Percentiles rank a stretch among this genome's conserved stretches.
phyloP scores from a whole-genome alignment of 2,888 invertebrate species.

The Oscheius sp. region DNA sequence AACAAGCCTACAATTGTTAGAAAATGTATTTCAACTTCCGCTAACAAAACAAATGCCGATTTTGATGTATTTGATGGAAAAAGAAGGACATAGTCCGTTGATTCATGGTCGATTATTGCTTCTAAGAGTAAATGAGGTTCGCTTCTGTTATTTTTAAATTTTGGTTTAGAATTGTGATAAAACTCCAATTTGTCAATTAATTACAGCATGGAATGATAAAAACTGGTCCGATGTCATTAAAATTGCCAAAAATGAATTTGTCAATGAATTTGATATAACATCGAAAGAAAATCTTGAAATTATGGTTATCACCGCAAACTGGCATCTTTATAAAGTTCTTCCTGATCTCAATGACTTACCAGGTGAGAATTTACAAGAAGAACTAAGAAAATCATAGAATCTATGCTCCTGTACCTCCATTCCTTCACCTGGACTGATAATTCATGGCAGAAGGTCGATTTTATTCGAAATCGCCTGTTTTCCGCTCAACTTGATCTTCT shows the following conservation, averaged over 20 bases:
- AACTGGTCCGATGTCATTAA: not conserved
- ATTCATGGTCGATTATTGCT: slow-evolving; percentile 7
- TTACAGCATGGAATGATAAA: not conserved
- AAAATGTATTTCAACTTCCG: slow-evolving; percentile 3
- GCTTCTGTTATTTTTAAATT: not conserved
- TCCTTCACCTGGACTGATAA: slow-evolving; percentile 8
- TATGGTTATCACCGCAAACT: slow-evolving; percentile 4
- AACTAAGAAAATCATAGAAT: not conserved
- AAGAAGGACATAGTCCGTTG: not conserved
- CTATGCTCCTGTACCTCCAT: not conserved
- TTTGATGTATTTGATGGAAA: not conserved
- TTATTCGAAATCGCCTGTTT: not conserved
- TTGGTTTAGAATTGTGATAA: not conserved
- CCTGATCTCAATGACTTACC: not conserved
- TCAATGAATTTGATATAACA: not conserved
- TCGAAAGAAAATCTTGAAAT: slow-evolving; percentile 3
- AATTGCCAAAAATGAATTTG: no score
- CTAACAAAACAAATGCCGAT: slow-evolving; percentile 3
- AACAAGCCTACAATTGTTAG: no score
- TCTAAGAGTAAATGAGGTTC: not conserved
- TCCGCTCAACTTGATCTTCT: not conserved
- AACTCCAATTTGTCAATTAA: not conserved
- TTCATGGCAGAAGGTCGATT: not conserved
- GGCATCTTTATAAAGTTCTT: not conserved
- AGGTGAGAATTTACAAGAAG: not conserved